Conservation (phyloP, 2,113 vertebrate genomes). For the Diadophis punctatus region DNA sequence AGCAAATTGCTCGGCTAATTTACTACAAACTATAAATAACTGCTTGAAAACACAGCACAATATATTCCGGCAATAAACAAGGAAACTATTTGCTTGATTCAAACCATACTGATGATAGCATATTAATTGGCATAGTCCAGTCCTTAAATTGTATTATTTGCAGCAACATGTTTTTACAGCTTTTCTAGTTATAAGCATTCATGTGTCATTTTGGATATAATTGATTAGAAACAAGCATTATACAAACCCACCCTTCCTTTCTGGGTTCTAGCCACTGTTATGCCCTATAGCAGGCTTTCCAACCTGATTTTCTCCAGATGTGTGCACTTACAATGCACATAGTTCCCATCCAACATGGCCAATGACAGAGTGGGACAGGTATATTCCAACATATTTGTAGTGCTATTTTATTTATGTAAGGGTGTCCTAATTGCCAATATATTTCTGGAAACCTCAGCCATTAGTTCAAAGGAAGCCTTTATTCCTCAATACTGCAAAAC, state of each 20-base stretch:
- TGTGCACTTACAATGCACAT: not conserved
- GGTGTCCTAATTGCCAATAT: not conserved
- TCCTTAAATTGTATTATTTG: constrained; percentile 35
- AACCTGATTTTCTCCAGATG: not conserved
- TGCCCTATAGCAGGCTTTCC: not conserved
- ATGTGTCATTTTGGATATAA: not conserved
- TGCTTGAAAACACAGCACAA: constrained; percentile 59
- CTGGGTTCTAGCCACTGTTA: not conserved
- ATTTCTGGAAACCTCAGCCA: not conserved
- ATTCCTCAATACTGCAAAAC: not conserved
- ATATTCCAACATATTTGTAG: not conserved
- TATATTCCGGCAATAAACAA: constrained; percentile 64
- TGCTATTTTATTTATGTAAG: not conserved
- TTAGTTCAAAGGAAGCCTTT: not conserved
- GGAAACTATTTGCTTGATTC: constrained; percentile 69
- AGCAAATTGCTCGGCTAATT: constrained; percentile 69
- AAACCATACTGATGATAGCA: constrained; percentile 66
- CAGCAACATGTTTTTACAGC: not conserved
- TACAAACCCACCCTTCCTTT: not conserved
- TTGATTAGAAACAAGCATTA: not conserved
- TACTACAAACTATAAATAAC: constrained; percentile 71
- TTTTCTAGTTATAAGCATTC: not conserved
- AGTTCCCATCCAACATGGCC: not conserved
- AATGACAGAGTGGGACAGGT: not conserved
- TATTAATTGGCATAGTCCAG: constrained; percentile 57